Evolutionary conservation across 2,113 vertebrate species (phyloP).

Genomic region (Diadophis punctatus): DNA sequence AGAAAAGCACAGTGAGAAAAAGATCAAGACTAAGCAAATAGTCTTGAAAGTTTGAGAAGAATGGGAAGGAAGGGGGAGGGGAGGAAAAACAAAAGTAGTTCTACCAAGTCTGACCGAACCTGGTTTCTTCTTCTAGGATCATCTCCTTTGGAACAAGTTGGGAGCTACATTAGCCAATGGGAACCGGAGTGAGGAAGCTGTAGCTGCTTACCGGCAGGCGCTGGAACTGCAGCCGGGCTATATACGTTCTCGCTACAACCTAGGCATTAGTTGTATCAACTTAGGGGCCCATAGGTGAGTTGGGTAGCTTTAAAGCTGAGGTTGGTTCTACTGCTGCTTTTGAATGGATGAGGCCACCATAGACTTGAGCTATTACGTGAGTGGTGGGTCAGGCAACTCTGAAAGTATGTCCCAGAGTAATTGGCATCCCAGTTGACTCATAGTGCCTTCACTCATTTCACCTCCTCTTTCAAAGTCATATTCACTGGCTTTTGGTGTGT

Average conservation of each 20-base stretch:
- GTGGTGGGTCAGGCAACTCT: neutral
- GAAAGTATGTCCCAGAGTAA: neutral
- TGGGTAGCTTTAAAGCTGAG: neutral
- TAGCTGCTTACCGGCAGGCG: slow-evolving; percentile 88
- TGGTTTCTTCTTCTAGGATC: slow-evolving; percentile 74
- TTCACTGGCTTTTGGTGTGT: neutral
- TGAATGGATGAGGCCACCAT: neutral
- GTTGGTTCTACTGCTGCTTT: neutral
- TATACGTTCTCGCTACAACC: slow-evolving; percentile 93
- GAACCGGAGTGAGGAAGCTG: slow-evolving; percentile 92
- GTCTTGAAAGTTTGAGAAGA: neutral
- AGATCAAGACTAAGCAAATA: neutral
- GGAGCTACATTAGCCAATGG: slow-evolving; percentile 95
- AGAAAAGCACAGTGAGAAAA: neutral
- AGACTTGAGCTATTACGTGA: neutral
- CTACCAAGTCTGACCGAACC: neutral
- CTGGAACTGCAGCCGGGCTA: slow-evolving; percentile 95
- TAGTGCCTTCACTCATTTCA: neutral
- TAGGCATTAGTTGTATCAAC: slow-evolving; percentile 98
- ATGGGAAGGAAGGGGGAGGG: neutral
- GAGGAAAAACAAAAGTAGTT: neutral
- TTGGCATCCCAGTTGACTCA: too few relatives aligned
- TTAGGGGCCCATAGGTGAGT: slow-evolving; percentile 92
- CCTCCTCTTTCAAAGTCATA: neutral
- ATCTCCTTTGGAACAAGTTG: slow-evolving; percentile 95